Evolutionary conservation across 1,140 invertebrate genomes (phyloP), one percentile per base, ranked within the genome.

Genomic region (Idris sp.): DNA sequence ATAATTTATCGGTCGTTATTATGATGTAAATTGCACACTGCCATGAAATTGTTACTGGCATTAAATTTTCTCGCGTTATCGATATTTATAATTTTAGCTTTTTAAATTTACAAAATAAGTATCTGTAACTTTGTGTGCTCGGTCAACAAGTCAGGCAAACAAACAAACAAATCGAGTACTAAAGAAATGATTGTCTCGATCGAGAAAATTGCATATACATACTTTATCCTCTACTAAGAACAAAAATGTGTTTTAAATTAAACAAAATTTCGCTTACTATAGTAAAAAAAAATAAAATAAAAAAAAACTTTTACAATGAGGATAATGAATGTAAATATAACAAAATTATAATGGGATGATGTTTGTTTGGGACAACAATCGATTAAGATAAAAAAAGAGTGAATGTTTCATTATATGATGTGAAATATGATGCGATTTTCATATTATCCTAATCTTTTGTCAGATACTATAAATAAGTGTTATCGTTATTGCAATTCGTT

Each of bases 381-480:
- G 19, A 22, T 22, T 2, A 6, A 22, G 19, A 22, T 22, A 22
- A 25, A 11, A 19, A 33, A 33, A 10, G 9, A 9, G 9, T 9
- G n/a, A 15, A 43, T 48, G n/a, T 13, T 14, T 10, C 1, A 36
- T 35, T 59, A 44, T 22, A 48, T 38, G 49, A 38, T 28, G 53
- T 26, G 61, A 48, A 65, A 54, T 54, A 49, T 44, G 64, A 58
- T 41, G 41, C 35, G 51, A 8, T n/a, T 26, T 19, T 36, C 41
- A 31, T 56, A 48, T 40, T 43, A 18, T 33, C 31, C 18, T 49
- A 58, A 65, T 65, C 61, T 44, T 65, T 18, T 35, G 22, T 46
- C 30, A 36, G 41, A 0, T 41, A 56, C 62, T 56, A 58, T 49
- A 58, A 68, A 58, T 68, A 58, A n/a, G 33, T 11, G 30, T 35